Evolutionary conservation across 30 jellyfish, hydroid and myxozoan species (phyloP).

Genomic region (Hydractinia echinata): DNA sequence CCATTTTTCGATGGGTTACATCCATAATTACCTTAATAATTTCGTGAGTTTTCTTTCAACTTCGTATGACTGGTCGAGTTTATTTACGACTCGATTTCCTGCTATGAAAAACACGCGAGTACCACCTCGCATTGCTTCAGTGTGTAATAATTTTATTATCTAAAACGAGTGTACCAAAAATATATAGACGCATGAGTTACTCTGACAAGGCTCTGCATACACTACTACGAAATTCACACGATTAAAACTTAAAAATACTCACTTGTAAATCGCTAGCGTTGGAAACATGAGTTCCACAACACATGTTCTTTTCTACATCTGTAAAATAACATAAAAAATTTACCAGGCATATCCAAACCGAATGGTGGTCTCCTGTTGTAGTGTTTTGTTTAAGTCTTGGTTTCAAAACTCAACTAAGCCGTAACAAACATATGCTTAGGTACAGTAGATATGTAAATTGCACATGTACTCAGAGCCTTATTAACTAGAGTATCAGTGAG

Average conservation of each 20-base stretch:
- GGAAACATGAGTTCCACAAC: conserved; percentile 96
- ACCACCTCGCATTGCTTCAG: conserved; percentile 96
- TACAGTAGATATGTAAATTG: too few species aligned
- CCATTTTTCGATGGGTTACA: too few species aligned
- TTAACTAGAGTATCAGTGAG: too few species aligned
- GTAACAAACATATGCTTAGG: too few species aligned
- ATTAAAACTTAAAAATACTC: neutral
- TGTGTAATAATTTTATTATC: conserved; percentile 62
- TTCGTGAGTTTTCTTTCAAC: conserved; percentile 72
- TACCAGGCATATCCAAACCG: too few species aligned
- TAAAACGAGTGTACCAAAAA: neutral
- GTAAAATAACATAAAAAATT: neutral
- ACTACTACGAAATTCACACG: neutral
- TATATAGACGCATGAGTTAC: neutral
- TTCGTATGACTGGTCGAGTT: conserved; percentile 53
- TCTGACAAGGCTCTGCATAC: neutral
- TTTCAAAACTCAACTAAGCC: too few species aligned
- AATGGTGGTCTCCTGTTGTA: too few species aligned
- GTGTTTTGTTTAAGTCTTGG: too few species aligned
- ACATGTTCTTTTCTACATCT: conserved; percentile 93
- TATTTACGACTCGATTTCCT: conserved; percentile 66
- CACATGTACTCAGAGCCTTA: too few species aligned
- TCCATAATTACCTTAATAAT: conserved; percentile 27
- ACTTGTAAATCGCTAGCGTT: conserved; percentile 81
- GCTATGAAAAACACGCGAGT: conserved; percentile 76